A percentile compares a stretch with the other conserved stretches of the same genome.
These are phyloP conservation scores for Trichogramma pretiosum DNA, from an alignment of 1,140 invertebrate species.

Conservation along the genomic window DNA sequence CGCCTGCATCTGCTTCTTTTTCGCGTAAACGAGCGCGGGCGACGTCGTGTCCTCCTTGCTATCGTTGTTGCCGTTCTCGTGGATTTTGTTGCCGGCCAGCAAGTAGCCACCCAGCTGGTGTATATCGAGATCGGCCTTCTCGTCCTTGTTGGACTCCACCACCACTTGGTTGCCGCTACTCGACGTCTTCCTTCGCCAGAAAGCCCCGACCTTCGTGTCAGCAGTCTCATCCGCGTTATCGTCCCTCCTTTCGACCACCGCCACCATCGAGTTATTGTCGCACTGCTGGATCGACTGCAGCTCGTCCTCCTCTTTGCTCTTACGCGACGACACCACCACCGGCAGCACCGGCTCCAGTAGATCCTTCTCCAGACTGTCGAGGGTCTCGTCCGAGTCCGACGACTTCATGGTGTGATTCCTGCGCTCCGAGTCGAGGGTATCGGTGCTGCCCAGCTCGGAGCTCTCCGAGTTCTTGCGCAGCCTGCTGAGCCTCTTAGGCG, in stretches of 20 bases:
- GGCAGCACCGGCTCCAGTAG: constrained; percentile 24
- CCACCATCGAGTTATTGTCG: constrained; percentile 31
- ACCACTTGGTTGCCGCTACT: constrained; percentile 31
- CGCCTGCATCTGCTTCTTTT: too few relatives aligned
- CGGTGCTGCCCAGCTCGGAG: constrained; percentile 40
- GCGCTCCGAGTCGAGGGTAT: constrained; percentile 39
- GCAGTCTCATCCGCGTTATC: constrained; percentile 11
- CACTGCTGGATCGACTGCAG: background rate
- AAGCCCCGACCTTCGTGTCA: background rate
- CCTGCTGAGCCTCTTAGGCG: constrained; percentile 22
- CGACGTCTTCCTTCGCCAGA: constrained; percentile 28
- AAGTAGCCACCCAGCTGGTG: constrained; percentile 38
- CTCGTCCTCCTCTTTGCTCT: too few relatives aligned
- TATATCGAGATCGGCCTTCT: constrained; percentile 39
- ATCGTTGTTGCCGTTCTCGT: constrained; percentile 40
- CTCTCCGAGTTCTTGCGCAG: constrained; percentile 42
- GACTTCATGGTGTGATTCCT: constrained; percentile 33
- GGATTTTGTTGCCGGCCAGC: constrained; percentile 33
- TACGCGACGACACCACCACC: background rate
- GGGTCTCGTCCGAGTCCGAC: constrained; percentile 39
- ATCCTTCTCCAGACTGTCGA: constrained; percentile 42
- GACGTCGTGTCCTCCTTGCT: constrained; percentile 8
- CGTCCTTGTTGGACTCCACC: constrained; percentile 32
- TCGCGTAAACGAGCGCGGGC: constrained; percentile 26
- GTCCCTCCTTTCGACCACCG: constrained; percentile 27